A percentile compares a stretch with the other conserved stretches of the same genome.
phyloP scores from a whole-genome alignment of 2,888 invertebrate genomes.

The Ophion slaviceki region DNA sequence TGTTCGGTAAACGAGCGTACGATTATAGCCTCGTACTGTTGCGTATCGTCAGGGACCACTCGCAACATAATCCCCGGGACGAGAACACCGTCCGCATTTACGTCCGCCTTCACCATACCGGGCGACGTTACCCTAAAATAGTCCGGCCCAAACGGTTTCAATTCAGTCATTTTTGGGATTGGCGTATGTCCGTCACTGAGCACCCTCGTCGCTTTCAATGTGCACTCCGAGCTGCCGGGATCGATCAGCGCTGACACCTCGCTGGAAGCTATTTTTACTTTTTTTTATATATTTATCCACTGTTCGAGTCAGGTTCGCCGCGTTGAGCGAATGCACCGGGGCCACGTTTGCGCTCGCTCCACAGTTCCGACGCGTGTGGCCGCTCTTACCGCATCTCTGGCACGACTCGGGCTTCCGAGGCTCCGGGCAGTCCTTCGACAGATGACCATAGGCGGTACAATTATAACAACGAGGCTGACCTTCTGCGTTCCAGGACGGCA shows the following conservation, averaged over 20 bases:
- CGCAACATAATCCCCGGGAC: not conserved
- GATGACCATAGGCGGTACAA: no score
- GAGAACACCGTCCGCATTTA: slow-evolving; percentile 10
- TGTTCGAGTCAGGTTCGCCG: not conserved
- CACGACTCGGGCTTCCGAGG: slow-evolving; percentile 8
- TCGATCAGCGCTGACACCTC: slow-evolving; percentile 35
- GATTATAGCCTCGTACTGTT: slow-evolving; percentile 16
- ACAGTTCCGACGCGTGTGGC: slow-evolving; percentile 21
- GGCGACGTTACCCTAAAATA: slow-evolving; percentile 13
- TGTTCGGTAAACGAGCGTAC: not conserved
- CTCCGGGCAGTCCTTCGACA: not conserved
- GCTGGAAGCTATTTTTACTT: slow-evolving; percentile 4
- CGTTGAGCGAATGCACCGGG: not conserved
- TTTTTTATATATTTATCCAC: not conserved
- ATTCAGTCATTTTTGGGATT: not conserved
- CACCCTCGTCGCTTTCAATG: slow-evolving; percentile 27
- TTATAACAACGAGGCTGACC: not conserved
- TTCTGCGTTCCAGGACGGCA: not conserved
- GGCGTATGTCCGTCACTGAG: not conserved
- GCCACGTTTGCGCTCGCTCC: not conserved
- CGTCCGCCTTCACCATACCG: not conserved
- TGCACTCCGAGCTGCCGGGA: slow-evolving; percentile 47
- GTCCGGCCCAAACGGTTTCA: slow-evolving; percentile 10
- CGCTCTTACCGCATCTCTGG: slow-evolving; percentile 12
- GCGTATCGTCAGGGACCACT: slow-evolving; percentile 31